Evolutionary conservation across 2,113 vertebrate species (phyloP).

Genomic region (Anser brachyrhynchus): DNA sequence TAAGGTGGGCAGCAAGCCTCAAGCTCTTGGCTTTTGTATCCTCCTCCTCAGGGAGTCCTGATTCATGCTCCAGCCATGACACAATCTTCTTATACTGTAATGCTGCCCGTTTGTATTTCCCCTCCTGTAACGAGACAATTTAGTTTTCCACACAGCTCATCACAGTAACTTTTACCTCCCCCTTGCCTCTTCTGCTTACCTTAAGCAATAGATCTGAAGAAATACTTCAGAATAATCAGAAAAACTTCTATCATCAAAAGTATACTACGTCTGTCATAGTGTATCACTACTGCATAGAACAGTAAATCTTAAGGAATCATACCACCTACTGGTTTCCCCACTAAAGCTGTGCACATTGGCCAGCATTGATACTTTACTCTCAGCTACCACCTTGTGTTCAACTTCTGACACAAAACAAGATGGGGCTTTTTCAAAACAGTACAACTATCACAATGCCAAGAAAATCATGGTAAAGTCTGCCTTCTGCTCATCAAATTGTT

Average conservation of each 20-base stretch:
- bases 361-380: background rate
- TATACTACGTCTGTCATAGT: background rate
- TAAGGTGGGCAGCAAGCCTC: conserved; percentile 91
- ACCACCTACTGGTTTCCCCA: background rate
- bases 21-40: conserved; percentile 83
- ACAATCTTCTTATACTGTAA: conserved; percentile 96
- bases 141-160: background rate
- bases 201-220: background rate
- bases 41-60: conserved; percentile 80
- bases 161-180: background rate
- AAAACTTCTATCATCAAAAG: background rate
- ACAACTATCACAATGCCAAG: background rate
- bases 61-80: conserved; percentile 93
- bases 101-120: conserved; percentile 89
- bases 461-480: background rate
- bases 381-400: background rate
- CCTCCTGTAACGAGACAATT: conserved; percentile 77
- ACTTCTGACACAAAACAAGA: background rate
- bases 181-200: background rate
- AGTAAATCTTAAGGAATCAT: background rate
- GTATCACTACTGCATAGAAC: background rate
- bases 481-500: background rate
- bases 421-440: background rate
- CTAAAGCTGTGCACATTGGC: background rate
- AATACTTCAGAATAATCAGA: background rate